Base-by-base conservation (phyloP, 2,113 vertebrate species). In the Microtus pennsylvanicus region DNA sequence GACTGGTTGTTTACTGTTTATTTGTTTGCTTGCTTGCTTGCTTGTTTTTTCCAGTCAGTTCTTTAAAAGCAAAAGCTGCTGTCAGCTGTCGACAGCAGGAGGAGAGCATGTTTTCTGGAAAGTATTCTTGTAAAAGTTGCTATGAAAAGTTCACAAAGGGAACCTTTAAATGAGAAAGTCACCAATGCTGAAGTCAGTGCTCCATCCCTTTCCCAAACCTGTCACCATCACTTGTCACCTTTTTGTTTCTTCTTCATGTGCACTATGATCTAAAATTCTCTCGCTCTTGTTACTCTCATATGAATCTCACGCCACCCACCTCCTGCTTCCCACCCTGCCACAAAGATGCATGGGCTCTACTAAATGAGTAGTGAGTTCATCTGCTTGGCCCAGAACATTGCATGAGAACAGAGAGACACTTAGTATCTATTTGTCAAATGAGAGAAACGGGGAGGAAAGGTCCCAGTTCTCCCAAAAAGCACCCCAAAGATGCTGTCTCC, bases 11-110 rank as follows among this genome's bases (percentile, higher is more conserved):
- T 58, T 21, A 58, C 5, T 58, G 55, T 58, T 21, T 58, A 19
- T 58, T 58, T 58, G 55, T 5, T 58, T 58, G 58, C 19, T 58
- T 58, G 19, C 5, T 58, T 58, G 58, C 58, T 58, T 58, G 58
- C 58, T 21, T 58, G 19, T 1, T 13, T 87, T 55, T 67, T 58
- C 8, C n/a, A 61, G 26, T 12, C 67, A 45, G 93, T 91, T 81
- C 7, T 94, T 94, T 92, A 70, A 28, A 11, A 76, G 28, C 69
- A 45, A 93, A 94, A 95, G 33, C 38, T 81, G 83, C n/a, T 28
- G 26, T 17, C n/a, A 90, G 78, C 63, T 93, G 82, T 87, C 78
- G 26, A 58, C 26, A 83, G n/a, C 13, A 14, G 45, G 0, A 94
- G 17, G 12, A 88, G 45, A 65, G 5, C 1, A 65, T 19, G 19